These are phyloP conservation scores for Trochalopteron elliotii DNA, from an alignment of 2,113 vertebrate genomes.

Conservation along the genomic window DNA sequence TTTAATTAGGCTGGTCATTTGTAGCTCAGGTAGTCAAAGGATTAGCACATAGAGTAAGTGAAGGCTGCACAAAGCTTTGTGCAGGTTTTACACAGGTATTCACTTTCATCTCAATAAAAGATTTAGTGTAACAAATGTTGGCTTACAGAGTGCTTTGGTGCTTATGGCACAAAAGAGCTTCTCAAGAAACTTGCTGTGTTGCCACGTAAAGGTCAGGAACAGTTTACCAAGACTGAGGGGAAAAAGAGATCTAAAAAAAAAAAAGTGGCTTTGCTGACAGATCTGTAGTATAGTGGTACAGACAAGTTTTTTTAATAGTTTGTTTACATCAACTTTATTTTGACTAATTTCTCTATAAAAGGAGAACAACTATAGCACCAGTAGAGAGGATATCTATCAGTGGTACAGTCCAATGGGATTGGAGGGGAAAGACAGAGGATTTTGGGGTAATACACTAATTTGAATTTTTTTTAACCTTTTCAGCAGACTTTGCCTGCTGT, in stretches of 20 bases:
- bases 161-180: not conserved
- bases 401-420: not conserved
- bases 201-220: not conserved
- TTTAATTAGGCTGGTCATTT: constrained; percentile 60
- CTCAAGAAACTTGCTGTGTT: not conserved
- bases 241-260: not conserved
- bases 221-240: not conserved
- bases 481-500: not conserved
- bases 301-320: not conserved
- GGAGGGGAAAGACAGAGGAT: not conserved
- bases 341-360: not conserved
- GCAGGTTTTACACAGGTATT: constrained; percentile 50
- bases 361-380: not conserved
- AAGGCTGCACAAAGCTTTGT: constrained; percentile 33
- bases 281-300: not conserved
- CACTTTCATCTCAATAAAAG: constrained; percentile 41
- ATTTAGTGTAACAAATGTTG: constrained; percentile 29
- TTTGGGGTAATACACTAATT: not conserved
- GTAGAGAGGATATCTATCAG: not conserved
- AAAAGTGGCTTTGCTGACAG: not conserved
- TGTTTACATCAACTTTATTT: not conserved
- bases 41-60: constrained; percentile 25
- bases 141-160: constrained; percentile 3
- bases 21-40: constrained; percentile 28
- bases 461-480: not conserved